Percentiles rank a stretch among this genome's conserved stretches.
Conservation (phyloP, 2,888 invertebrate genomes). For the Cinara cedri region DNA sequence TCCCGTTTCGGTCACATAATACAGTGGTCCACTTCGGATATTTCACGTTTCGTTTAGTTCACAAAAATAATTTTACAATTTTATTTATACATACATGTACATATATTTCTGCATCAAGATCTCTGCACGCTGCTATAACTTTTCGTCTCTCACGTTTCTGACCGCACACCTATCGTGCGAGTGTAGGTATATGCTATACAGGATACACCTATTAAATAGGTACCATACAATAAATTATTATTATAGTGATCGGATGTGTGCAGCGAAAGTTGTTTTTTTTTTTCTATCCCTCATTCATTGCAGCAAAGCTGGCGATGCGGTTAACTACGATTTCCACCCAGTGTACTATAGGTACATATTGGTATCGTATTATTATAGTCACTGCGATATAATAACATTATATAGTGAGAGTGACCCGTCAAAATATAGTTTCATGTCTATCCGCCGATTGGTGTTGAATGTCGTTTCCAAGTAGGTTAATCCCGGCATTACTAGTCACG, state of each 20-base stretch:
- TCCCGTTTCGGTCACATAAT: no score
- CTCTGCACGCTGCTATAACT: no score
- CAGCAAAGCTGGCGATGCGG: constrained; percentile 7
- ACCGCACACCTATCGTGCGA: no score
- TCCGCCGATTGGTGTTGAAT: constrained; percentile 31
- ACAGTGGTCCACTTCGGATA: no score
- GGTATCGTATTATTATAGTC: not conserved
- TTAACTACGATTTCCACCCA: constrained; percentile 12
- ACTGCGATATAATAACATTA: not conserved
- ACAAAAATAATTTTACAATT: no score
- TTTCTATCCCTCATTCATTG: not conserved
- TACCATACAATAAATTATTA: not conserved
- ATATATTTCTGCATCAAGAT: no score
- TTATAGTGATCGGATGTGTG: not conserved
- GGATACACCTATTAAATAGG: no score
- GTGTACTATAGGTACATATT: not conserved
- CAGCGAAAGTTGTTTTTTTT: constrained; percentile 45
- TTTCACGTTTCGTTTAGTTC: no score
- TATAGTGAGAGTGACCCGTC: constrained; percentile 38
- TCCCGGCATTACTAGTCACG: constrained; percentile 36
- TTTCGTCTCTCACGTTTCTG: no score
- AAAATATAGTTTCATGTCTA: not conserved
- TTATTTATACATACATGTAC: no score
- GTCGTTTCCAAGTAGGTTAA: constrained; percentile 54
- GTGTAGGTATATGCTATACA: no score